Conservation (phyloP, 2,113 vertebrate genomes). For the Pavo muticus region DNA sequence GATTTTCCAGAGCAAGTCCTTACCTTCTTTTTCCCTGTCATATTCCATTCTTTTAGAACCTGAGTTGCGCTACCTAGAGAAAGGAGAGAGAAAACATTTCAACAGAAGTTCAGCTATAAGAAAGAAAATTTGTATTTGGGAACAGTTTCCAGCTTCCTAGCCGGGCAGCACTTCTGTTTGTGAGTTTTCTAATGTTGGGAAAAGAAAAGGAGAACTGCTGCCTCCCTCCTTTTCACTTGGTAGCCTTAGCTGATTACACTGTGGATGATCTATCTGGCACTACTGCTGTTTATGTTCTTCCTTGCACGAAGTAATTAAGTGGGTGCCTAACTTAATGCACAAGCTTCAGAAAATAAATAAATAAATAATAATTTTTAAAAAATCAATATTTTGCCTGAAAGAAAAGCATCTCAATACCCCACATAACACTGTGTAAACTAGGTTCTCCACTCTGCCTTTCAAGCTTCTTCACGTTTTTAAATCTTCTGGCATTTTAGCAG, state of each 20-base stretch:
- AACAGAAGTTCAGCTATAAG: neutral
- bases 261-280: neutral
- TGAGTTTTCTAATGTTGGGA: neutral
- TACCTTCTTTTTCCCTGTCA: conserved; percentile 86
- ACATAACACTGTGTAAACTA: neutral
- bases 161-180: conserved; percentile 6
- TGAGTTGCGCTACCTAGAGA: conserved; percentile 79
- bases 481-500: neutral
- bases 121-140: neutral
- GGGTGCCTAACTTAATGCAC: neutral
- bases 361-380: too few species aligned
- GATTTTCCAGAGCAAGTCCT: conserved; percentile 34
- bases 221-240: neutral
- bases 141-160: conserved; percentile 7
- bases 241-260: neutral
- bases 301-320: neutral
- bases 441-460: neutral
- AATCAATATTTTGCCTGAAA: neutral
- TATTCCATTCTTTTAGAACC: conserved; percentile 85
- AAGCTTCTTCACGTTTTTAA: neutral
- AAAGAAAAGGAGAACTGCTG: neutral
- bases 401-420: neutral
- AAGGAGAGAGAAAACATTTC: conserved; percentile 62
- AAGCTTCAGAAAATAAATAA: neutral
- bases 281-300: neutral